Evolutionary conservation across 1,140 invertebrate genomes (phyloP).

Genomic region (Cotesia chilonis): DNA sequence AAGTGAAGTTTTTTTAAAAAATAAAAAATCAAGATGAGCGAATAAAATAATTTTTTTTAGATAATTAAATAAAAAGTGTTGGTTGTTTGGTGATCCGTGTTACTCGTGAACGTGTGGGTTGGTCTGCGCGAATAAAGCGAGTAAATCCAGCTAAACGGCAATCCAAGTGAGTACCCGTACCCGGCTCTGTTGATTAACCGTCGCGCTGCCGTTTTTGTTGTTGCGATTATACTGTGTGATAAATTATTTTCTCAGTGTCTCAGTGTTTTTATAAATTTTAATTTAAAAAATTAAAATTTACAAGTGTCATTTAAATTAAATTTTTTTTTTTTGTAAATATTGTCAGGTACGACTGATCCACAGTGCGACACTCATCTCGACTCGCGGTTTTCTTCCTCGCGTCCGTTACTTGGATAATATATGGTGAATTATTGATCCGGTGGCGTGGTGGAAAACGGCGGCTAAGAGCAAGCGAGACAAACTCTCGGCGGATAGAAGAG

Average conservation of each 20-base stretch:
- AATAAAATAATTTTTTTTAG: too few species aligned
- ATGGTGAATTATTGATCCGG: slow-evolving; percentile 58
- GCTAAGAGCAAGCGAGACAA: slow-evolving; percentile 24
- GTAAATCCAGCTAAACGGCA: too few species aligned
- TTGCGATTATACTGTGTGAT: background rate
- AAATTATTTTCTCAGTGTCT: background rate
- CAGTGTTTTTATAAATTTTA: background rate
- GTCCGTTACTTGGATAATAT: slow-evolving; percentile 40
- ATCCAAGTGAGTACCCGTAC: too few species aligned
- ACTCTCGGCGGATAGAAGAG: background rate
- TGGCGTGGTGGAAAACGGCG: slow-evolving; percentile 52
- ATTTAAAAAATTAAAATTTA: too few species aligned
- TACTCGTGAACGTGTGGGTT: slow-evolving; percentile 25
- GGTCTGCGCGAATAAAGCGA: slow-evolving; percentile 24
- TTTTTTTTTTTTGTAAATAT: too few species aligned
- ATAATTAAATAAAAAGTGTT: background rate
- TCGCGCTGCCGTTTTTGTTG: slow-evolving; percentile 18
- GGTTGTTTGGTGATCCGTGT: slow-evolving; percentile 21
- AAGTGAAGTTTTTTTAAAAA: too few species aligned
- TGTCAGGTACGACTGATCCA: background rate
- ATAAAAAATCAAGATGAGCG: too few species aligned
- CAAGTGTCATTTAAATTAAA: background rate
- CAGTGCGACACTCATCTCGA: slow-evolving; percentile 1
- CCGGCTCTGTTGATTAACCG: slow-evolving; percentile 2
- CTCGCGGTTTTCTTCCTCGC: slow-evolving; percentile 27